A percentile compares a stretch with the other conserved stretches of the same genome.
phyloP scores from a whole-genome alignment of 2,797 vertebrate genomes.

The Falco columbarius region DNA sequence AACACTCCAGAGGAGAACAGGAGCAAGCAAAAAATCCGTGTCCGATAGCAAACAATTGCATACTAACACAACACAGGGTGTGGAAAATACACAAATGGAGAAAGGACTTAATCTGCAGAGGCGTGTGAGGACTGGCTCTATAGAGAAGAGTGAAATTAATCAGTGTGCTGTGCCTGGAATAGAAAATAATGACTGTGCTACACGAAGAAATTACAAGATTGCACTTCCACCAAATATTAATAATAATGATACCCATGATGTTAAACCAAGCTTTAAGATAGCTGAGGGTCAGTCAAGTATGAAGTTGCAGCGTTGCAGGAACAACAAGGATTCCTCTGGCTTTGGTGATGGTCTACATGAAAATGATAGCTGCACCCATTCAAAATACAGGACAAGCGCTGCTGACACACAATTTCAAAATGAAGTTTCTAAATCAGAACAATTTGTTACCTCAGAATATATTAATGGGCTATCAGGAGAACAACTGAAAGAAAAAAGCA shows the following conservation, averaged over 20 bases:
- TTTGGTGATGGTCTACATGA: neutral
- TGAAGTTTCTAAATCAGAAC: neutral
- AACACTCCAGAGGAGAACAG: slow-evolving; percentile 83
- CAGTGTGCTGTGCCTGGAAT: neutral
- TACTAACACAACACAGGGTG: neutral
- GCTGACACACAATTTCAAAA: neutral
- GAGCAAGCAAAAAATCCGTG: slow-evolving; percentile 47
- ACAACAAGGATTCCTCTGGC: neutral
- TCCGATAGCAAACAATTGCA: slow-evolving; percentile 34
- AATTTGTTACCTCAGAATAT: slow-evolving; percentile 57
- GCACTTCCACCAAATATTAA: slow-evolving; percentile 46
- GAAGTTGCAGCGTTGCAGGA: neutral
- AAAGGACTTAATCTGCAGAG: slow-evolving; percentile 80
- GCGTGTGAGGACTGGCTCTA: slow-evolving; percentile 68
- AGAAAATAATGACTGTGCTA: neutral
- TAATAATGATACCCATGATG: neutral
- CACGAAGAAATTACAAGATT: slow-evolving; percentile 25
- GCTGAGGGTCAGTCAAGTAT: slow-evolving; percentile 47
- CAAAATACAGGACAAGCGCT: neutral
- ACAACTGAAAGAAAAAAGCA: slow-evolving; percentile 71
- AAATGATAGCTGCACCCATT: neutral
- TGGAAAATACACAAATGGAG: slow-evolving; percentile 59
- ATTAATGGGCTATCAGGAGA: slow-evolving; percentile 70
- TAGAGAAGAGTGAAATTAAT: slow-evolving; percentile 49
- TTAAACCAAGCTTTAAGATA: slow-evolving; percentile 20